These are phyloP conservation scores for Formica exsecta DNA, from an alignment of 1,140 invertebrate genomes.

Conservation along the genomic window DNA sequence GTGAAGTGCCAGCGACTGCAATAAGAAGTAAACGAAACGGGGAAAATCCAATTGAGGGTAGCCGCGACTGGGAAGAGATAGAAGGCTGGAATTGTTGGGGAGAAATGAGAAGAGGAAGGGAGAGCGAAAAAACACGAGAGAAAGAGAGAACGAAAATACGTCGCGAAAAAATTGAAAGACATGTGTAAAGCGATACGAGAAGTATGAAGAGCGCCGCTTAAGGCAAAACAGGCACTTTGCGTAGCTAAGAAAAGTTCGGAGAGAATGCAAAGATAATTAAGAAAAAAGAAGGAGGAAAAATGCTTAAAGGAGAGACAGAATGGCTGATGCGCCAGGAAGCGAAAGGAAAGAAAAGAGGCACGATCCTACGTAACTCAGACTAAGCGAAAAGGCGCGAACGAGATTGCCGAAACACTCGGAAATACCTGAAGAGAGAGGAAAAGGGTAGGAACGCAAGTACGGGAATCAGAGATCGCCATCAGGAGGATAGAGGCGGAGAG, in stretches of 20 bases:
- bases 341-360: constrained; percentile 14
- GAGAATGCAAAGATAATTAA: neutral
- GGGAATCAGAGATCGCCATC: neutral
- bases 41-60: constrained; percentile 53
- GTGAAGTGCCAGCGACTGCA: constrained; percentile 34
- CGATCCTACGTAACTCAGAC: constrained; percentile 9
- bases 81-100: neutral
- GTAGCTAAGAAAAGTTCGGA: neutral
- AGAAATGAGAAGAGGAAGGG: neutral
- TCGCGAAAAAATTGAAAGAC: constrained; percentile 13
- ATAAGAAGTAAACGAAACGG: constrained; percentile 54
- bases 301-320: neutral
- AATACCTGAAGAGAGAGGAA: neutral
- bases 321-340: neutral
- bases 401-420: constrained; percentile 42
- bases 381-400: constrained; percentile 28
- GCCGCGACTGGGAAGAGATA: neutral
- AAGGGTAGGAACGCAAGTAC: neutral
- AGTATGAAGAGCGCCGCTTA: constrained; percentile 15
- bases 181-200: neutral
- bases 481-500: constrained; percentile 14
- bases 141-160: constrained; percentile 34
- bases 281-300: constrained; percentile 28
- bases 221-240: neutral
- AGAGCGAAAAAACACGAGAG: constrained; percentile 3